phyloP scores from a whole-genome alignment of 2,888 invertebrate species.

The Lomographa bimaculata region DNA sequence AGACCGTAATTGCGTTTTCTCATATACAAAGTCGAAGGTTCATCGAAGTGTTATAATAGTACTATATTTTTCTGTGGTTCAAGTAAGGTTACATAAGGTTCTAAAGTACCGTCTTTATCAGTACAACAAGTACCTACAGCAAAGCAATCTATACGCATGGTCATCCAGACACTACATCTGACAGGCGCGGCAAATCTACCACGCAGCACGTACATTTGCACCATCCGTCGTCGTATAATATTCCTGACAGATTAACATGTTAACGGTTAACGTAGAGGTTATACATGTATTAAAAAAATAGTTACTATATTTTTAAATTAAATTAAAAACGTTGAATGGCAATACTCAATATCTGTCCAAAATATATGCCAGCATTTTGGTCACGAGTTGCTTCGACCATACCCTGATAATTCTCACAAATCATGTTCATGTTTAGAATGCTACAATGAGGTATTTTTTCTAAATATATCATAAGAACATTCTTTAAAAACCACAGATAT shows the following conservation, averaged over 20 bases:
- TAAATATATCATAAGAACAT: not conserved
- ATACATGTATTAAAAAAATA: too few relatives aligned
- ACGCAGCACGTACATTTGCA: constrained; percentile 48
- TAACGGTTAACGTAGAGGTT: constrained; percentile 23
- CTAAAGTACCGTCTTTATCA: constrained; percentile 1
- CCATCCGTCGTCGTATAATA: constrained; percentile 38
- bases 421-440: not conserved
- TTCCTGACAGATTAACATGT: constrained; percentile 33
- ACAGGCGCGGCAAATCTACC: constrained; percentile 51
- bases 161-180: constrained; percentile 45
- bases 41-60: too few relatives aligned
- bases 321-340: too few relatives aligned
- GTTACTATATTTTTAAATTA: too few relatives aligned
- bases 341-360: too few relatives aligned
- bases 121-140: constrained; percentile 49
- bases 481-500: not conserved
- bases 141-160: constrained; percentile 55
- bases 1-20: too few relatives aligned
- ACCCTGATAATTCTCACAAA: too few relatives aligned
- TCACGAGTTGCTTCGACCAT: too few relatives aligned
- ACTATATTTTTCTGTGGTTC: too few relatives aligned
- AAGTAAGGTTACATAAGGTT: too few relatives aligned
- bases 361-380: too few relatives aligned
- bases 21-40: too few relatives aligned
- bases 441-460: not conserved